Evolutionary conservation across 2,888 invertebrate species (phyloP).

Genomic region (Aphidoletes aphidimyza): DNA sequence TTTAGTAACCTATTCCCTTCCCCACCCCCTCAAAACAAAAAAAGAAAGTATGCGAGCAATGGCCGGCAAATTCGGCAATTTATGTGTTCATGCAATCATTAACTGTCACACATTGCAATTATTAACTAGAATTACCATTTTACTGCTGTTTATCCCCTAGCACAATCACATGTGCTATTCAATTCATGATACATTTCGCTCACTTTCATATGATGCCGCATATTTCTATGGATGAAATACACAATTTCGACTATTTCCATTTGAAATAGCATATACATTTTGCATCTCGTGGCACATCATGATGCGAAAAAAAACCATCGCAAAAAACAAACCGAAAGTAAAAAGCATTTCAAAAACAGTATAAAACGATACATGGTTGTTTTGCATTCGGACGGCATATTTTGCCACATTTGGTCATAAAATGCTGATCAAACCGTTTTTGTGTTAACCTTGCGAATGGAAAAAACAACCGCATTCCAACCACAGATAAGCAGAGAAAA

Average conservation of each 20-base stretch:
- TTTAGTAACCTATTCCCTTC: too few species aligned
- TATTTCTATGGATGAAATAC: too few species aligned
- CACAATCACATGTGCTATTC: not conserved
- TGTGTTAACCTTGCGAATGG: not conserved
- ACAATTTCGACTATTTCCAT: too few species aligned
- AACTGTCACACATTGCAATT: not conserved
- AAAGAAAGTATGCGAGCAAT: not conserved
- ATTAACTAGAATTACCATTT: not conserved
- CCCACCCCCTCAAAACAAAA: too few species aligned
- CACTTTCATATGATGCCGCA: too few species aligned
- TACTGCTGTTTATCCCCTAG: not conserved
- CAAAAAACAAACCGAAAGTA: too few species aligned
- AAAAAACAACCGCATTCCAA: not conserved
- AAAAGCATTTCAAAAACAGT: not conserved
- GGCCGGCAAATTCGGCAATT: not conserved
- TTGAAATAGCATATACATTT: too few species aligned
- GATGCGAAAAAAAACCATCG: not conserved
- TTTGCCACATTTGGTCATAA: not conserved
- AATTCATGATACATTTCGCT: not conserved
- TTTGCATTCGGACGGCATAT: not conserved
- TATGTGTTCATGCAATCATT: not conserved
- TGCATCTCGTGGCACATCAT: too few species aligned
- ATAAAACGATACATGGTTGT: not conserved
- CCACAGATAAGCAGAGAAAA: conserved; percentile 11
- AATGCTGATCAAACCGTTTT: not conserved